Conservation (phyloP, 2,113 vertebrate species). For the Himantopus leucocephalus region DNA sequence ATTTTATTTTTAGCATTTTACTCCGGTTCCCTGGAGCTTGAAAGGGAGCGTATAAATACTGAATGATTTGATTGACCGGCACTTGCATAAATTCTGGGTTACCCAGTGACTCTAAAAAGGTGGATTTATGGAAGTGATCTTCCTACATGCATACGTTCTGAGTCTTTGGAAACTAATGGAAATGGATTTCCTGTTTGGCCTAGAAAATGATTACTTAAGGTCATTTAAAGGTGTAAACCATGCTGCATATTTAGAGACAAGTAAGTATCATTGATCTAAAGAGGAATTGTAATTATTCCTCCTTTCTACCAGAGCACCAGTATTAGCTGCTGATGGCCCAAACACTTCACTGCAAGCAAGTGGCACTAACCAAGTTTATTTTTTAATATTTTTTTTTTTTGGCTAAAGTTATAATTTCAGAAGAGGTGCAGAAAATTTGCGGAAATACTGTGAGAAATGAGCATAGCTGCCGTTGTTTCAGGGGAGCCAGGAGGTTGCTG, state of each 20-base stretch:
- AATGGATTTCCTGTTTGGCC: constrained; percentile 53
- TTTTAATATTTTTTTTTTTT: background rate
- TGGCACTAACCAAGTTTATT: background rate
- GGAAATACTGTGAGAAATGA: background rate
- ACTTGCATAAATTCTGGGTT: constrained; percentile 41
- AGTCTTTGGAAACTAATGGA: constrained; percentile 30
- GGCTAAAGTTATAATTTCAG: background rate
- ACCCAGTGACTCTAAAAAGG: constrained; percentile 1
- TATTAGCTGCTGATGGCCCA: background rate
- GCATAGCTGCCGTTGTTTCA: background rate
- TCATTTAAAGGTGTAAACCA: constrained; percentile 9
- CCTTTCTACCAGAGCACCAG: background rate
- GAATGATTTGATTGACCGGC: constrained; percentile 22
- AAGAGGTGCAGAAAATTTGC: background rate
- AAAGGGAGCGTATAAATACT: constrained; percentile 28
- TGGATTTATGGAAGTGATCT: constrained; percentile 25
- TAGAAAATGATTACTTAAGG: constrained; percentile 6
- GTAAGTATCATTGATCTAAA: background rate
- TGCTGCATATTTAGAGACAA: background rate
- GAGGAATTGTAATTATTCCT: background rate
- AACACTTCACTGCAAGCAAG: background rate
- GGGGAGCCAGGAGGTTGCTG: background rate
- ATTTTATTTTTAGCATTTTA: constrained; percentile 53
- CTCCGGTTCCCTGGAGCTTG: background rate
- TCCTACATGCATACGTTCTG: background rate